A percentile compares a stretch with the other conserved stretches of the same genome.
phyloP scores from a whole-genome alignment of 2,888 invertebrate species.

The Phalera bucephala region DNA sequence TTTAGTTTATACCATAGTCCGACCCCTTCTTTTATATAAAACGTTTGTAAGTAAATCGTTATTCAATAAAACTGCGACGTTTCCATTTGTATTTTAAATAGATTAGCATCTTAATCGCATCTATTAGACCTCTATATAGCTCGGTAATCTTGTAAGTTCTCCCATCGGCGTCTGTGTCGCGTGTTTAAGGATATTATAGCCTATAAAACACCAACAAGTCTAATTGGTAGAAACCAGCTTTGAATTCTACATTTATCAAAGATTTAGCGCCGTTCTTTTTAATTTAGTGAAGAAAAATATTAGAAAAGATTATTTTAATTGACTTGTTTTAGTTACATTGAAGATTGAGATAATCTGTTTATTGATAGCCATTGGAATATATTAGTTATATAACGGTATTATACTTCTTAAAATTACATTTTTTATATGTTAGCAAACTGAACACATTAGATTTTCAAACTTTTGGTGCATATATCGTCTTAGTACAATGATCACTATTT shows the following conservation, averaged over 20 bases:
- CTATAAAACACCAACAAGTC: conserved; percentile 38
- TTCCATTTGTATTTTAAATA: too few relatives aligned
- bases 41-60: too few relatives aligned
- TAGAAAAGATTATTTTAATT: conserved; percentile 7
- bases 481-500: too few relatives aligned
- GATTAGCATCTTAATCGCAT: conserved; percentile 42
- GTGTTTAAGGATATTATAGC: conserved; percentile 37
- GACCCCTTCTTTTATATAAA: too few relatives aligned
- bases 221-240: conserved; percentile 39
- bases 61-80: too few relatives aligned
- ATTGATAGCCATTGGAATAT: not conserved
- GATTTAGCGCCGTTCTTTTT: conserved; percentile 25
- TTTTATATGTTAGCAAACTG: too few relatives aligned
- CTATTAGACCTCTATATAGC: conserved; percentile 33
- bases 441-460: too few relatives aligned
- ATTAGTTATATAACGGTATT: too few relatives aligned
- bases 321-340: not conserved
- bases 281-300: conserved; percentile 15
- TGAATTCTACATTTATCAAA: conserved; percentile 28
- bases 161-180: conserved; percentile 29
- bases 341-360: not conserved
- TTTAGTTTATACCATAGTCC: too few relatives aligned
- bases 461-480: too few relatives aligned
- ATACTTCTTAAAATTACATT: too few relatives aligned
- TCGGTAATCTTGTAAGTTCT: conserved; percentile 38